A percentile compares a stretch with the other conserved stretches of the same genome.
Conservation (phyloP, 2,888 invertebrate species). For the Gisinianus flammeolus region DNA sequence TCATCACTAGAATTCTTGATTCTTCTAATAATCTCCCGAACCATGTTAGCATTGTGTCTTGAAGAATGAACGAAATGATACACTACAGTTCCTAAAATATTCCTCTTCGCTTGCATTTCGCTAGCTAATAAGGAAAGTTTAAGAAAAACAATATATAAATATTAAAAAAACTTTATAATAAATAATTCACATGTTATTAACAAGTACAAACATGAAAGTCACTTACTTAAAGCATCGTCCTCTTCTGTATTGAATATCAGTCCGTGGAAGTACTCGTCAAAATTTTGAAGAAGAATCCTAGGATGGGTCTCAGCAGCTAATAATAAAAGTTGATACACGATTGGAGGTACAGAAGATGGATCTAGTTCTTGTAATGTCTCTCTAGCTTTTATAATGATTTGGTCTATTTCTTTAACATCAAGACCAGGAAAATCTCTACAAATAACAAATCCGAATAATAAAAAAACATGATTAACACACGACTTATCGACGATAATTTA, state of each 20-base stretch:
- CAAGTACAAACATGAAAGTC: not conserved
- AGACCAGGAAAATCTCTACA: constrained; percentile 51
- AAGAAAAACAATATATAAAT: not conserved
- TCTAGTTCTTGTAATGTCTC: constrained; percentile 33
- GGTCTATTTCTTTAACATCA: constrained; percentile 39
- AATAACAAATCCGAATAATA: constrained; percentile 2
- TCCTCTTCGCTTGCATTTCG: constrained; percentile 36
- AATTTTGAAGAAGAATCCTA: constrained; percentile 31
- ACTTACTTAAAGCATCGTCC: not conserved
- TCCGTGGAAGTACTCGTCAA: constrained; percentile 43
- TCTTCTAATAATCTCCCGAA: constrained; percentile 45
- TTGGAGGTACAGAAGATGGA: constrained; percentile 45
- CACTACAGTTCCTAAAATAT: constrained; percentile 53
- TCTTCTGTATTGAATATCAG: not conserved
- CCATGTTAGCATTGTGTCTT: constrained; percentile 39
- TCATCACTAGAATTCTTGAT: constrained; percentile 49
- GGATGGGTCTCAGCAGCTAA: constrained; percentile 43
- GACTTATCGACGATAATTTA: no score
- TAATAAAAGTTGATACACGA: constrained; percentile 48
- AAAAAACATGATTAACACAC: no score
- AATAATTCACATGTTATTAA: not conserved
- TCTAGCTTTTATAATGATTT: constrained; percentile 36
- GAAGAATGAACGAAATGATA: constrained; percentile 52
- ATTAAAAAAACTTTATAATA: not conserved
- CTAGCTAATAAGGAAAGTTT: not conserved